These are phyloP conservation scores for Toxotes chatareus DNA, from an alignment of 2,113 vertebrate species.

Conservation along the genomic window DNA sequence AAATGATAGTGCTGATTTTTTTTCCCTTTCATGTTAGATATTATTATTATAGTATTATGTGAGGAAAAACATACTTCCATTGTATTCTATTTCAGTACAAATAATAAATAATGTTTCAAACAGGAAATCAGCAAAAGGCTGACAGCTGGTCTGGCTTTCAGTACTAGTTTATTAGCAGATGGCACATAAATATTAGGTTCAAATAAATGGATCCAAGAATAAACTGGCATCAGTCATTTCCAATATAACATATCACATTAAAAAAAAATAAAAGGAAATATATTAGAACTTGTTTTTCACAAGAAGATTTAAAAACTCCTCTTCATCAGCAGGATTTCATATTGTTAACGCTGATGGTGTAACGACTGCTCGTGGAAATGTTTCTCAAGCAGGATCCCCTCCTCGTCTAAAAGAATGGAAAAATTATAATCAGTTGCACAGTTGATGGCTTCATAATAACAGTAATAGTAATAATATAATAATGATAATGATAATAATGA, in stretches of 20 bases:
- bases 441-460: not conserved
- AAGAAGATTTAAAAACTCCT: not conserved
- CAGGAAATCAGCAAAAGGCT: not conserved
- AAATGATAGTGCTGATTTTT: not conserved
- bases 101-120: not conserved
- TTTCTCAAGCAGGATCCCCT: slow-evolving; percentile 51
- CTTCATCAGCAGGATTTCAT: slow-evolving; percentile 35
- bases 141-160: slow-evolving; percentile 15
- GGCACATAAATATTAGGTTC: not conserved
- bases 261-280: not conserved
- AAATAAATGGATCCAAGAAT: slow-evolving; percentile 4
- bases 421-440: slow-evolving; percentile 14
- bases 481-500: not conserved
- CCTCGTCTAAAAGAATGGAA: slow-evolving; percentile 48
- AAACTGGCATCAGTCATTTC: not conserved
- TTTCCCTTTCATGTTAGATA: not conserved
- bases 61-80: not conserved
- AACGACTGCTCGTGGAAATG: slow-evolving; percentile 1
- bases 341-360: not conserved
- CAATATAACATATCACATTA: slow-evolving; percentile 9
- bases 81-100: not conserved
- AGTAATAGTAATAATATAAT: not conserved
- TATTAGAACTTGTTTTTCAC: not conserved
- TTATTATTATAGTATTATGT: not conserved
- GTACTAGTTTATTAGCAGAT: slow-evolving; percentile 49